Evolutionary conservation across 1,140 invertebrate genomes (phyloP), one percentile per base, ranked within the genome.

Genomic region (Macrosteles quadrilineatus): DNA sequence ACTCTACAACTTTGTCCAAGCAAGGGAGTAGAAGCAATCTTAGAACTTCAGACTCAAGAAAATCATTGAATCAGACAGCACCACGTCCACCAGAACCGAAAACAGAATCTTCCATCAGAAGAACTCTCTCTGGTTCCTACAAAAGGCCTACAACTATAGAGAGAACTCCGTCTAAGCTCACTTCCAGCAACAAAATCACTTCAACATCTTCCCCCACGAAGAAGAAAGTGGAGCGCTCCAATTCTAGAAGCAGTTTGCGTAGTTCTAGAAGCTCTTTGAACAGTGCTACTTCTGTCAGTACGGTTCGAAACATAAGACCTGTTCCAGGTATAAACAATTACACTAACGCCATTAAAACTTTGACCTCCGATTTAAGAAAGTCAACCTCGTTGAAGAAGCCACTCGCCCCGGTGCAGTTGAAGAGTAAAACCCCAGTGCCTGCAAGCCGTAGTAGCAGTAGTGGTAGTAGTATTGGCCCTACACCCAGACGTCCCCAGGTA

Each of bases 181-280:
- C 36, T 40, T 30, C 57, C 11, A 69, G 14, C 30, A 30, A 14
- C 1, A 69, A 69, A 64, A 11, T 23, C 27, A 27, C 27, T 4
- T 27, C 27, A 25, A 59, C 25, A 6, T 21, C 14, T 59, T 11
- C 53, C 40, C 29, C 70, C 53, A 12, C 57, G 68, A 21, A 76
- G n/a, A 76, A 76, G 23, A 64, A 69, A n/a, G 86, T 87, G 0
- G 85, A 88, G 72, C 79, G 86, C 19, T 87, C 86, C 2, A 87
- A 84, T 53, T 90, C 88, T 0, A 81, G 90, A 17, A 90, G 89
- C 32, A 94, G 91, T 69, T 79, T 95, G 11, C 84, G 90, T 0
- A 92, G 91, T 73, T 94, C 92, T 0, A 82, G 90, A 3, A 93
- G 91, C 74, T 94, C 92, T 0, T 81, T 94, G 27, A 93, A 92